Base-by-base conservation (phyloP, 2,888 invertebrate species). In the Zonitis immaculata region DNA sequence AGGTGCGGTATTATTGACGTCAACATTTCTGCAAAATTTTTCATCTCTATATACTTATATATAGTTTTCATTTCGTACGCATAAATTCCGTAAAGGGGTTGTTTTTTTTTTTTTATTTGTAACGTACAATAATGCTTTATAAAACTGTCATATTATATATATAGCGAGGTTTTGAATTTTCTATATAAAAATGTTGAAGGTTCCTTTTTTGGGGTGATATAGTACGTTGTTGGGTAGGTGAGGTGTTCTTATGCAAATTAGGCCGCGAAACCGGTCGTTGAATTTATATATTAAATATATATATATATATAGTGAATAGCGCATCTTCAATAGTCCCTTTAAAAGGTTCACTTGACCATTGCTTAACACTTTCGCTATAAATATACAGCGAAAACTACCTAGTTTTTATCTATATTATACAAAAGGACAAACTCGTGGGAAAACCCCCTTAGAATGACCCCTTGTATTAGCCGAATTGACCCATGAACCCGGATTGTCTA, bases 281-380 rank as follows among this genome's bases (percentile, higher is more conserved):
- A 56, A 60, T n/a, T n/a, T n/a, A n/a, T n/a, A n/a, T n/a, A n/a
- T n/a, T n/a, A n/a, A n/a, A n/a, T n/a, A n/a, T n/a, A n/a, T n/a
- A n/a, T n/a, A n/a, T n/a, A n/a, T n/a, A n/a, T n/a, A n/a, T n/a
- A n/a, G n/a, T 58, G 52, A 42, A 47, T 44, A 47, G 63, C 60
- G 52, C 63, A 66, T 67, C 66, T 62, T 65, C 61, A 64, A 65
- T 51, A 56, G 51, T 57, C 52, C 59, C 57, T 61, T 58, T 57
- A 61, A 62, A 63, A 64, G 59, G 65, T 67, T 67, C 67, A 67
- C 67, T 67, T 67, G 67, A 66, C 66, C 66, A 66, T 65, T 67
- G 59, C 64, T 58, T 63, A 61, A 62, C 64, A 63, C 63, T 62
- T 64, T 65, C 47, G 47, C 44, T 51, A 39, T 35, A 18, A n/a